Base-by-base conservation (phyloP, 2,113 vertebrate species). In the Elgaria multicarinata region DNA sequence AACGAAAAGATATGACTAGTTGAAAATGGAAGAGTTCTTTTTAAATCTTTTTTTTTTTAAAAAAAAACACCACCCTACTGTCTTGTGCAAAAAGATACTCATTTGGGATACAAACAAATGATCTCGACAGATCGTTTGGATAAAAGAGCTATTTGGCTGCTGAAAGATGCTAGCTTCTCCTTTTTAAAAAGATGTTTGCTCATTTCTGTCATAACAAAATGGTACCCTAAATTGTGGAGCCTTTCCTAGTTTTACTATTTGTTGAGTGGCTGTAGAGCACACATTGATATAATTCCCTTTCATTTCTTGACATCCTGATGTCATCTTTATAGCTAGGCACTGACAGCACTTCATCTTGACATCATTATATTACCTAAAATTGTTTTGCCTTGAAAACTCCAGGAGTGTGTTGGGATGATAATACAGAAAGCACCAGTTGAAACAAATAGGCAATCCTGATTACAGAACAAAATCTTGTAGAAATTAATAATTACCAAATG, bases 291-390 rank as follows among this genome's bases (percentile, higher is more conserved):
- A 80, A 95, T 95, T 96, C 94, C 91, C 94, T 97, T 96, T 97
- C 93, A 95, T 95, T 97, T 95, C 58, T 91, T 97, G 96, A 97
- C 97, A 97, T 92, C 24, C 28, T 95, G 96, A 96, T 95, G 94
- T 94, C 96, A 94, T 94, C 93, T 95, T 95, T 92, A 85, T 88
- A 93, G 95, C 96, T 93, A 92, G 92, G 87, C 18, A 0, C 94
- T 97, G 96, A 97, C 97, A 97, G 96, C 94, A 90, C 94, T 97
- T 97, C 95, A 96, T 97, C 96, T 96, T 0, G 80, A 94, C 93
- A 96, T 96, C 93, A 93, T 96, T 95, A 95, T 84, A 95, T 91
- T 94, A 93, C 93, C 94, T 95, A 92, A 95, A 50, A 94, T 94
- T 95, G 93, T 93, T 97, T 95, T 91, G 90, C 88, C 79, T 66